Evolutionary conservation across 1,140 invertebrate species (phyloP).

Genomic region (Tenebrio molitor): DNA sequence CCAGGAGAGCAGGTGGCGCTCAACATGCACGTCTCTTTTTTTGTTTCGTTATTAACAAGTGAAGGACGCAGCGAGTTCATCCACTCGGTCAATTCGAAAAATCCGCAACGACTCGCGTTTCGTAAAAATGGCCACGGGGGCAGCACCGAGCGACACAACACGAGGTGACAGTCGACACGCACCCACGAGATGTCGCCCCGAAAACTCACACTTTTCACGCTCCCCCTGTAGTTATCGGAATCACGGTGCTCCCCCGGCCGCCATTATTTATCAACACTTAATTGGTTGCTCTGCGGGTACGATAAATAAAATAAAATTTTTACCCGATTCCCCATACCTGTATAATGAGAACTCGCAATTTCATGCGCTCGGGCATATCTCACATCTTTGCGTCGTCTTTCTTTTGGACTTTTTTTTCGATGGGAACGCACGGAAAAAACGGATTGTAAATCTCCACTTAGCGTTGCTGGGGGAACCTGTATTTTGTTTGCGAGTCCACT

Average conservation of each 20-base stretch:
- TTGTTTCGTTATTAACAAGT: constrained; percentile 31
- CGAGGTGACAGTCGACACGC: not conserved
- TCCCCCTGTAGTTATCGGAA: no score
- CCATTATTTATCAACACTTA: constrained; percentile 27
- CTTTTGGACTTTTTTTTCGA: not conserved
- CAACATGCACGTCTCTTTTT: constrained; percentile 38
- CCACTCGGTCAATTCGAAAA: constrained; percentile 20
- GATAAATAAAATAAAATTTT: constrained; percentile 30
- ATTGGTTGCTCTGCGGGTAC: constrained; percentile 29
- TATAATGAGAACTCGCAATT: constrained; percentile 30
- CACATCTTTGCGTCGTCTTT: constrained; percentile 14
- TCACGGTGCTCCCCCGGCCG: no score
- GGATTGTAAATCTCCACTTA: constrained; percentile 24
- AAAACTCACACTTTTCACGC: not conserved
- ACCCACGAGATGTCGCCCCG: not conserved
- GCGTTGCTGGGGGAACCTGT: constrained; percentile 15
- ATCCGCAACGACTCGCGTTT: not conserved
- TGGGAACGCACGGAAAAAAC: constrained; percentile 26
- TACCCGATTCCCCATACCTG: constrained; percentile 9
- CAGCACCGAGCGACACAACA: constrained; percentile 10
- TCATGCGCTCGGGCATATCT: constrained; percentile 16
- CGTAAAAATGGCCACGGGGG: not conserved
- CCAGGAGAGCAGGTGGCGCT: constrained; percentile 41
- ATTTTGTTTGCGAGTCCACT: constrained; percentile 14
- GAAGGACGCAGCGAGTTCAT: constrained; percentile 23